These are phyloP conservation scores for Lagorchestes hirsutus DNA, from an alignment of 2,797 vertebrate species.

Conservation along the genomic window DNA sequence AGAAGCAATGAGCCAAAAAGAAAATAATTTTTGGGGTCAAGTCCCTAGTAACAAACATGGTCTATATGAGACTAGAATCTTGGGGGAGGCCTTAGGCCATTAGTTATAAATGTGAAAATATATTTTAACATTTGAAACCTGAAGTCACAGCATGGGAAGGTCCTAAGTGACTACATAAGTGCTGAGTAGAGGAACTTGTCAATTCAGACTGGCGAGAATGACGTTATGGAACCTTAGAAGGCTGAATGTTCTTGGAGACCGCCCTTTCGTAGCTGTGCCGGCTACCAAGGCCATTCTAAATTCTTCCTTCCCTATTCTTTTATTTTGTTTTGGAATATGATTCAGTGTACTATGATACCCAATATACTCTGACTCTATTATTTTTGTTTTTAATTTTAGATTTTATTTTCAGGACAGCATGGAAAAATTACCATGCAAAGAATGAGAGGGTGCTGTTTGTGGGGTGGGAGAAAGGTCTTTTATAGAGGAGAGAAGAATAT, in stretches of 20 bases:
- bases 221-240: background rate
- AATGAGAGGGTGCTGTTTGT: background rate
- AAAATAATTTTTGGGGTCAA: background rate
- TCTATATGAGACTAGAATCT: background rate
- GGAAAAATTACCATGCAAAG: background rate
- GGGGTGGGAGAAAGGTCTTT: background rate
- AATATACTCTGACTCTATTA: background rate
- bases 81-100: background rate
- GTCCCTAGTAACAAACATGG: background rate
- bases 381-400: background rate
- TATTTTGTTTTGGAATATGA: background rate
- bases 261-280: background rate
- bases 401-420: background rate
- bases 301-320: background rate
- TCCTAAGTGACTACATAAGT: background rate
- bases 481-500: background rate
- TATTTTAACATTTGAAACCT: conserved; percentile 1
- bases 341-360: background rate
- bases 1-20: background rate
- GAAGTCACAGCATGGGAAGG: background rate
- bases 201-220: background rate
- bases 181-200: background rate
- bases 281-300: background rate
- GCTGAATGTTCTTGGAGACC: background rate
- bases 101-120: background rate